Conservation (phyloP, 2,113 vertebrate genomes). For the Festucalex cinctus region DNA sequence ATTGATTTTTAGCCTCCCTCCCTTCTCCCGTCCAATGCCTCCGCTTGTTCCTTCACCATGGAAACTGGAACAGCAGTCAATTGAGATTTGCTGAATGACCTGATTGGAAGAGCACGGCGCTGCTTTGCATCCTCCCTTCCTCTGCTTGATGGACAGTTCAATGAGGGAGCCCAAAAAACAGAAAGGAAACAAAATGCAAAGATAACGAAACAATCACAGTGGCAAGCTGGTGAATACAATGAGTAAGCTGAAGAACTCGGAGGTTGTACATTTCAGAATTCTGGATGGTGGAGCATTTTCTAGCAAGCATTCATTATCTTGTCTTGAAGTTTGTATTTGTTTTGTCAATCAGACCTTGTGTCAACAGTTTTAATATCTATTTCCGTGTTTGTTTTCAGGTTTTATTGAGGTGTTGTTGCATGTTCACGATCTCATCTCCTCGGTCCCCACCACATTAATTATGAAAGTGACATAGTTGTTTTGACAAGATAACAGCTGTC, state of each 20-base stretch:
- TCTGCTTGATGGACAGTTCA: constrained; percentile 27
- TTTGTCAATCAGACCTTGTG: background rate
- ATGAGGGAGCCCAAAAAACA: background rate
- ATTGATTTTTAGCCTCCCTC: constrained; percentile 28
- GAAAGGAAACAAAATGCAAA: background rate
- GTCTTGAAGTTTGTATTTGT: background rate
- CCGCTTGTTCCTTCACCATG: constrained; percentile 50
- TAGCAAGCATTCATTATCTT: background rate
- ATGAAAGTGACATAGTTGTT: background rate
- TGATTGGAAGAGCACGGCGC: constrained; percentile 28
- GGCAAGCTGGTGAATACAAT: too few relatives aligned
- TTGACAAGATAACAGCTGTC: background rate
- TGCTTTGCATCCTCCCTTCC: constrained; percentile 28
- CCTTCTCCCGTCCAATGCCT: background rate
- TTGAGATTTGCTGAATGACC: constrained; percentile 51
- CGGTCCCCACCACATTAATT: background rate
- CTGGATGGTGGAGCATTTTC: background rate
- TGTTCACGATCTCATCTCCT: background rate
- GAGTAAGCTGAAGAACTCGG: background rate
- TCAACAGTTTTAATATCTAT: background rate
- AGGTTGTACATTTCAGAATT: background rate
- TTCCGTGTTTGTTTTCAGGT: background rate
- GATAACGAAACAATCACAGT: background rate
- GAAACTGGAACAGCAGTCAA: constrained; percentile 57
- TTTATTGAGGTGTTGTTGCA: background rate